Evolutionary conservation across 1,140 invertebrate genomes (phyloP).

Genomic region (Dinoponera quadriceps): DNA sequence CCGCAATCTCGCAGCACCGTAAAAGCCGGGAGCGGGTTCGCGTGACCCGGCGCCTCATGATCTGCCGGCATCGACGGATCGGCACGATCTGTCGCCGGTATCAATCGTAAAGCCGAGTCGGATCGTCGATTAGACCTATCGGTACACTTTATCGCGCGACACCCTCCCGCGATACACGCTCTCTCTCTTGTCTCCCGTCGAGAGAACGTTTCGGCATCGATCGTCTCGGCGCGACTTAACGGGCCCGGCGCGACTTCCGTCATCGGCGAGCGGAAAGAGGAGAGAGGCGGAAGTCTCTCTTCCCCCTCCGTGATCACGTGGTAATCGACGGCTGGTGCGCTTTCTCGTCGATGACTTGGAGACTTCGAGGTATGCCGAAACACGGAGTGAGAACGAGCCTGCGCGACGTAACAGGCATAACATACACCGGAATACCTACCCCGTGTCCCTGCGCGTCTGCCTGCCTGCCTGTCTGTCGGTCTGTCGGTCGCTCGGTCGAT

Average conservation of each 20-base stretch:
- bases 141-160: conserved; percentile 19
- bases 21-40: conserved; percentile 16
- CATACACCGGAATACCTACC: conserved; percentile 79
- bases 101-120: conserved; percentile 38
- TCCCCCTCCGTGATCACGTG: conserved; percentile 9
- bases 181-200: background rate
- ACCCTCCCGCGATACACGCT: background rate
- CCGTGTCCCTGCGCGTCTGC: conserved; percentile 69
- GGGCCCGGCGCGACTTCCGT: background rate
- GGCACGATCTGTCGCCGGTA: conserved; percentile 6
- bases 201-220: conserved; percentile 2
- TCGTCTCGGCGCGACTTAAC: conserved; percentile 25
- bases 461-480: conserved; percentile 75
- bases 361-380: conserved; percentile 42
- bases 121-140: conserved; percentile 48
- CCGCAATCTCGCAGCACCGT: background rate
- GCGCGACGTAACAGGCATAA: conserved; percentile 72
- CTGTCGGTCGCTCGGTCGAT: conserved; percentile 82
- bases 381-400: background rate
- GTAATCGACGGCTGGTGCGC: conserved; percentile 38
- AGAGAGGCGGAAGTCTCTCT: background rate
- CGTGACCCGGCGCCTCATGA: conserved; percentile 22
- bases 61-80: conserved; percentile 5
- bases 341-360: conserved; percentile 13
- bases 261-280: no score